These are phyloP conservation scores for Nasonia oneida DNA, from an alignment of 2,888 invertebrate genomes.

Conservation along the genomic window DNA sequence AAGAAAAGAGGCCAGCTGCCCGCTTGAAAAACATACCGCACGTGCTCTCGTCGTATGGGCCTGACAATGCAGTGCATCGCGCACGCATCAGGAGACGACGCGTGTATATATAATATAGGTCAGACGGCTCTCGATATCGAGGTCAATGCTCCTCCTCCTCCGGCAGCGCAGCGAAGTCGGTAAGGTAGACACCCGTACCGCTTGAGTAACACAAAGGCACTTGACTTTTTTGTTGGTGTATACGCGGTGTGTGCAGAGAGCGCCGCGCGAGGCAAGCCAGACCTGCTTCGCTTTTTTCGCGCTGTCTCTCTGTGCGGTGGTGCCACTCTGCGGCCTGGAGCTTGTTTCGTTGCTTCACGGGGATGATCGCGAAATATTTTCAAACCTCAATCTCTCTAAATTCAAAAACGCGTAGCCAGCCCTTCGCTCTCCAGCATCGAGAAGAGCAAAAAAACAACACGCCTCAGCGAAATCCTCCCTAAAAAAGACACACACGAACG, in stretches of 20 bases:
- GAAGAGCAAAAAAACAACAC: not conserved
- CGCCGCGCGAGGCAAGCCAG: not conserved
- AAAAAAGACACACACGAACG: not conserved
- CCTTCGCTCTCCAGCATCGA: too few species aligned
- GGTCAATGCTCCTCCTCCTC: constrained; percentile 26
- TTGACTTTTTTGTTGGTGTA: not conserved
- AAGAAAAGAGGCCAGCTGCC: not conserved
- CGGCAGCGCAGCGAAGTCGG: constrained; percentile 2
- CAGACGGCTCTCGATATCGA: constrained; percentile 39
- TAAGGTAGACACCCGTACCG: not conserved
- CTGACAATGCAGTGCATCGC: not conserved
- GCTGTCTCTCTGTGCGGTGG: not conserved
- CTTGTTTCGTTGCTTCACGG: not conserved
- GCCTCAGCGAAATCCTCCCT: not conserved
- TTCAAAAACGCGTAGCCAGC: too few species aligned
- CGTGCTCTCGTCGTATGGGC: not conserved
- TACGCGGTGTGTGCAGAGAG: not conserved
- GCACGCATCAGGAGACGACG: not conserved
- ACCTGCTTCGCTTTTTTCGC: not conserved
- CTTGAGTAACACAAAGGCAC: not conserved
- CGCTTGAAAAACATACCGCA: not conserved
- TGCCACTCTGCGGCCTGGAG: not conserved
- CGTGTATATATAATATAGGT: constrained; percentile 22
- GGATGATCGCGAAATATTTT: too few species aligned
- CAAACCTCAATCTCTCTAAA: too few species aligned